phyloP scores from a whole-genome alignment of 1,140 invertebrate species.

The Mercenaria mercenaria region DNA sequence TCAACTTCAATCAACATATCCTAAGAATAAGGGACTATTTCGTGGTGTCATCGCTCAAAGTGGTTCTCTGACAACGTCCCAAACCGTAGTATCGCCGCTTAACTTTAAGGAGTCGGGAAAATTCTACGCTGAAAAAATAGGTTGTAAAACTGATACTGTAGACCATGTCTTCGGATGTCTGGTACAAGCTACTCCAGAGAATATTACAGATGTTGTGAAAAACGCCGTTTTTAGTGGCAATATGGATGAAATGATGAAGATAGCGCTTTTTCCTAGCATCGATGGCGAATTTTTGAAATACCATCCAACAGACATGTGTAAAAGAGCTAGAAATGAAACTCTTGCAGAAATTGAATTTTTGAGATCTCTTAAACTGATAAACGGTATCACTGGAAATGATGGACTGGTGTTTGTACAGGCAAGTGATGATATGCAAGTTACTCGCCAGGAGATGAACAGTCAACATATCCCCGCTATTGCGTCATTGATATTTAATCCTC shows the following conservation, averaged over 20 bases:
- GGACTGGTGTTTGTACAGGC: background rate
- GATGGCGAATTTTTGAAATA: background rate
- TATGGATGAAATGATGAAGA: background rate
- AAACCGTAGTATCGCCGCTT: too few species aligned
- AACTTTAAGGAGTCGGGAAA: background rate
- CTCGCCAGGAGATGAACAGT: background rate
- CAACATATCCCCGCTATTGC: background rate
- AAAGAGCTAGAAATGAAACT: background rate
- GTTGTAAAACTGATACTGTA: background rate
- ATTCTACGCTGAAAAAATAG: background rate
- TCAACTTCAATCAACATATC: slow-evolving; percentile 89
- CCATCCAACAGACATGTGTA: background rate
- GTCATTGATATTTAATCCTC: background rate
- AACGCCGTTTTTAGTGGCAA: background rate
- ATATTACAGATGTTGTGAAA: background rate
- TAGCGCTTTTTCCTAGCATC: background rate
- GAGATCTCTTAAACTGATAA: background rate
- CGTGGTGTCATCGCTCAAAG: slow-evolving; percentile 63
- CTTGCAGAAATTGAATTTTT: background rate
- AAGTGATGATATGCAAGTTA: background rate
- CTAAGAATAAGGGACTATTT: slow-evolving; percentile 52
- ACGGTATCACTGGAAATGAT: background rate
- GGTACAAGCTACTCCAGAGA: background rate
- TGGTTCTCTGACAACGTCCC: background rate
- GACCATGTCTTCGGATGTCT: background rate